Conservation (phyloP, 2,888 invertebrate species). For the Petrophora chlorosata region DNA sequence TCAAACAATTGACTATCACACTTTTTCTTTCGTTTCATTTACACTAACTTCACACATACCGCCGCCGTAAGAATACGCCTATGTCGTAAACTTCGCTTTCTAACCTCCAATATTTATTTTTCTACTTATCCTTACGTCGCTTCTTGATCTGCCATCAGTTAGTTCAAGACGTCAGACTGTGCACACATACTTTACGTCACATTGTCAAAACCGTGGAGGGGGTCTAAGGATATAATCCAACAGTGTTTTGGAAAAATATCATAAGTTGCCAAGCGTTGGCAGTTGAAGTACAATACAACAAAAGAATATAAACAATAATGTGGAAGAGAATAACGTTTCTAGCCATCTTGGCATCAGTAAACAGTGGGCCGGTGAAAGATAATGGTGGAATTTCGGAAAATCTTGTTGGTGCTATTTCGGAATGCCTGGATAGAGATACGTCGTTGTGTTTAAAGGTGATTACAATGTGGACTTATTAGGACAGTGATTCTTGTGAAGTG, state of each 20-base stretch:
- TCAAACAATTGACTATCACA: slow-evolving; percentile 68
- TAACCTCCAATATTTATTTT: slow-evolving; percentile 81
- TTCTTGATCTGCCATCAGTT: slow-evolving; percentile 65
- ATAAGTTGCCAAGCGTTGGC: slow-evolving; percentile 71
- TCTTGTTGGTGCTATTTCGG: slow-evolving; percentile 73
- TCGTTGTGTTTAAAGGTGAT: slow-evolving; percentile 86
- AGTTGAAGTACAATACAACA: slow-evolving; percentile 55
- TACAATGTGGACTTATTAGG: slow-evolving; percentile 41
- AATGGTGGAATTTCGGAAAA: slow-evolving; percentile 73
- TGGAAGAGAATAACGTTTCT: slow-evolving; percentile 65
- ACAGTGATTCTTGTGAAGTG: slow-evolving; percentile 55
- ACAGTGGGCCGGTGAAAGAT: slow-evolving; percentile 69
- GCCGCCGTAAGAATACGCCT: slow-evolving; percentile 59
- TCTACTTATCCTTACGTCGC: slow-evolving; percentile 78
- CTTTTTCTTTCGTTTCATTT: slow-evolving; percentile 82
- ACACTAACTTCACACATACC: slow-evolving; percentile 61
- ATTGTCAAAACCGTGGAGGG: slow-evolving; percentile 67
- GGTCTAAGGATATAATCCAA: slow-evolving; percentile 78
- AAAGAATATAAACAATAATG: no score
- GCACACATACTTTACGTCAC: slow-evolving; percentile 70
- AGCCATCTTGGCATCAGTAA: slow-evolving; percentile 68
- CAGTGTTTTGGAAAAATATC: slow-evolving; percentile 76
- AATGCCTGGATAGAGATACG: slow-evolving; percentile 84
- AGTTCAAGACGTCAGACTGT: slow-evolving; percentile 66
- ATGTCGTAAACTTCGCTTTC: slow-evolving; percentile 79